phyloP scores from a whole-genome alignment of 2,888 invertebrate species.

The Caenorhabditis uteleia region DNA sequence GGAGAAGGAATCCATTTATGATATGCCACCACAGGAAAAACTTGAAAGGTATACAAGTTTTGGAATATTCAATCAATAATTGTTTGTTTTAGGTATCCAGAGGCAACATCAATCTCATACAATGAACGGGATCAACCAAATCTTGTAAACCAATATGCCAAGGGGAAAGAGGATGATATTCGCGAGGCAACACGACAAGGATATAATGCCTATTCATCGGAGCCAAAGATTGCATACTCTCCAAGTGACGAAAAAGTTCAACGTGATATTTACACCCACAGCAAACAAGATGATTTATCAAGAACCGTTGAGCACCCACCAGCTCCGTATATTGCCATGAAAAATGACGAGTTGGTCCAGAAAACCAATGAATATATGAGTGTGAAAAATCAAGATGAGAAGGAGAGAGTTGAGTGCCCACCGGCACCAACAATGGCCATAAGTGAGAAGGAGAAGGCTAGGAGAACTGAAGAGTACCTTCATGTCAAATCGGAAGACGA shows the following conservation, averaged over 20 bases:
- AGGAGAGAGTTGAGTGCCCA: conserved; percentile 4
- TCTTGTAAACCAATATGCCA: conserved; percentile 8
- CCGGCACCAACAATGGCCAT: conserved; percentile 22
- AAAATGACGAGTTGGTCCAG: conserved; percentile 4
- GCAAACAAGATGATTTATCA: no score
- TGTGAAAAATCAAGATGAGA: conserved; percentile 15
- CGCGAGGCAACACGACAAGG: neutral
- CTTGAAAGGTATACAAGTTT: conserved; percentile 21
- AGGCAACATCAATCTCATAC: no score
- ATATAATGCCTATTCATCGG: conserved; percentile 18
- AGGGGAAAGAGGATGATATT: conserved; percentile 20
- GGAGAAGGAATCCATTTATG: conserved; percentile 49
- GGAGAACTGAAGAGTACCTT: conserved; percentile 45
- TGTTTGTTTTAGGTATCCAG: no score
- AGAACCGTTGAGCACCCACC: conserved; percentile 5
- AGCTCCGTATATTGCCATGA: conserved; percentile 15
- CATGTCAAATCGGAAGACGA: conserved; percentile 58
- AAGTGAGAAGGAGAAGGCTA: conserved; percentile 33
- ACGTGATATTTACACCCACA: no score
- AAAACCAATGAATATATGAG: conserved; percentile 34
- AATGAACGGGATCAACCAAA: conserved; percentile 6
- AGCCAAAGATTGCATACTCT: no score
- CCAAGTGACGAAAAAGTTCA: no score
- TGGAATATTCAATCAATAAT: no score
- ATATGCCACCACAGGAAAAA: conserved; percentile 44